Evolutionary conservation across 2,113 vertebrate genomes (phyloP).

Genomic region (Marmota flaviventris): DNA sequence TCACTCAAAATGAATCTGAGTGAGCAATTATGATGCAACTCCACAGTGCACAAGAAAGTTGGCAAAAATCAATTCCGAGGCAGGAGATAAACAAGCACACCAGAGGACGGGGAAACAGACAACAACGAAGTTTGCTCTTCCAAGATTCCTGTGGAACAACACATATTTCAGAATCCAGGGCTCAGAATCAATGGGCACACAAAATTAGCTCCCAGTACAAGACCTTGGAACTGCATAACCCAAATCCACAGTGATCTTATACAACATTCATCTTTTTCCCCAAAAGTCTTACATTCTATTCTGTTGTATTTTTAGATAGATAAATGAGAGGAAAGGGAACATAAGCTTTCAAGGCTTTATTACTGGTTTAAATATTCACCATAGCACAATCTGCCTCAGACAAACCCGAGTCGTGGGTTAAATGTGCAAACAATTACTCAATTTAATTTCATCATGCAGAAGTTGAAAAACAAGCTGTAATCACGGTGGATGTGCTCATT

Average conservation of each 20-base stretch:
- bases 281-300: conserved; percentile 45
- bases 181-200: not conserved
- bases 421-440: conserved; percentile 79
- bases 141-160: conserved; percentile 21
- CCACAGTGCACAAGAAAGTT: not conserved
- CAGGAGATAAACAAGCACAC: not conserved
- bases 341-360: conserved; percentile 63
- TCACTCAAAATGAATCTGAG: conserved; percentile 24
- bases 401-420: conserved; percentile 73
- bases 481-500: conserved; percentile 60
- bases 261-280: not conserved
- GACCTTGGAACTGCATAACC: not conserved
- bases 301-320: conserved; percentile 66
- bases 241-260: not conserved
- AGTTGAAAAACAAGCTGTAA: conserved; percentile 77
- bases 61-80: conserved; percentile 1
- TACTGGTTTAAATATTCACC: conserved; percentile 68
- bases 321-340: conserved; percentile 65
- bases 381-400: conserved; percentile 64
- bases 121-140: not conserved
- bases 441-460: conserved; percentile 80
- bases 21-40: not conserved
- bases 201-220: not conserved
- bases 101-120: not conserved
- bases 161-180: not conserved